Evolutionary conservation across 2,113 vertebrate genomes (phyloP).

Genomic region (Pogonocichla stellata): DNA sequence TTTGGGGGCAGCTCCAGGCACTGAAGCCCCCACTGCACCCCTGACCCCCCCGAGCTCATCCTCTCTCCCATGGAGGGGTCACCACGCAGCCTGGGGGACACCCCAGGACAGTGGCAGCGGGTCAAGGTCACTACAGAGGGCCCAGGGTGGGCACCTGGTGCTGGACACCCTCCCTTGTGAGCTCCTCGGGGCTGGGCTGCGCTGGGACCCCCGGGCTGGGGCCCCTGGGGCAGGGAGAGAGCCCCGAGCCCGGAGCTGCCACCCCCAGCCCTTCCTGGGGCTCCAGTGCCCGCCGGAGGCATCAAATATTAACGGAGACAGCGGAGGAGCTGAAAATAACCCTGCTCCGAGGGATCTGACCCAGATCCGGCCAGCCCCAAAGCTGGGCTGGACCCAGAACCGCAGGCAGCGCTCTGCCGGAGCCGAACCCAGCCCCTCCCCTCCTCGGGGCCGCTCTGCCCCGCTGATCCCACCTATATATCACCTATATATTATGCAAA

Average conservation of each 20-base stretch:
- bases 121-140: neutral
- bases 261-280: neutral
- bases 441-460: neutral
- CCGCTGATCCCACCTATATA: neutral
- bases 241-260: neutral
- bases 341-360: conserved; percentile 26
- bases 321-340: conserved; percentile 32
- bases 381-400: neutral
- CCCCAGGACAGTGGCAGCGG: neutral
- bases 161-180: neutral
- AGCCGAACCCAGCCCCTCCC: neutral
- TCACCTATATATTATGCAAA: neutral
- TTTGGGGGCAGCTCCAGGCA: neutral
- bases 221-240: neutral
- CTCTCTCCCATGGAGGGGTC: neutral
- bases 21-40: neutral
- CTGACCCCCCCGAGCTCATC: fast-evolving
- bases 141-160: fast-evolving
- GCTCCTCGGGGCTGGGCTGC: fast-evolving
- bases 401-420: neutral
- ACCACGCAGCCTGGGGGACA: neutral
- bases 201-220: neutral
- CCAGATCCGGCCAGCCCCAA: conserved; percentile 1
- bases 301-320: neutral
- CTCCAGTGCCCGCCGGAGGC: neutral